Evolutionary conservation across 2,113 vertebrate species (phyloP).

Genomic region (Macaca nemestrina): DNA sequence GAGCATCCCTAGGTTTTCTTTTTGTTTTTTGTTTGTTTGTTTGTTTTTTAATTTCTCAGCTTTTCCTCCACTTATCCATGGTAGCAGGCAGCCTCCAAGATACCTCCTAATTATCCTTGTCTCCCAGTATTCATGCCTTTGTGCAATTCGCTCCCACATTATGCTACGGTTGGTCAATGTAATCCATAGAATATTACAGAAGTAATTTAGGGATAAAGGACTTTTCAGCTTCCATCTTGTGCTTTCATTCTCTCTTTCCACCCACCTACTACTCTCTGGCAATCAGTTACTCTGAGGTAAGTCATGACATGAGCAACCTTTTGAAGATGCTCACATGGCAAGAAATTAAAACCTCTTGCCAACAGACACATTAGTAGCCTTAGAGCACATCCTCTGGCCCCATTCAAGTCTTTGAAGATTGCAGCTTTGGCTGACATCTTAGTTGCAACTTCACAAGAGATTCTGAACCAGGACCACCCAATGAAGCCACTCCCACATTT

Average conservation of each 20-base stretch:
- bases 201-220: not conserved
- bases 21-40: too few species aligned
- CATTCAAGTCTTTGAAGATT: not conserved
- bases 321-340: not conserved
- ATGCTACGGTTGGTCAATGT: not conserved
- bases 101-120: not conserved
- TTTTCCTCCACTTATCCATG: not conserved
- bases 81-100: not conserved
- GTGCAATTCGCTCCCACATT: not conserved
- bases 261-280: not conserved
- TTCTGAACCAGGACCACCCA: not conserved
- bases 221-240: not conserved
- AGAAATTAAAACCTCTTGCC: not conserved
- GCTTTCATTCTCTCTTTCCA: not conserved
- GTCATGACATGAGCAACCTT: not conserved
- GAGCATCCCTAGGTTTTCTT: not conserved
- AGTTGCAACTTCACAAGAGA: not conserved
- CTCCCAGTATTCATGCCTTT: not conserved
- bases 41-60: not conserved
- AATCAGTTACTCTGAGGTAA: not conserved
- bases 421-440: not conserved
- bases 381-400: not conserved
- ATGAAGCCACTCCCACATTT: not conserved
- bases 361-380: not conserved
- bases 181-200: not conserved